Evolutionary conservation across 2,797 vertebrate species (phyloP), one percentile per base, ranked within the genome.

Genomic region (Myotis findleyi): DNA sequence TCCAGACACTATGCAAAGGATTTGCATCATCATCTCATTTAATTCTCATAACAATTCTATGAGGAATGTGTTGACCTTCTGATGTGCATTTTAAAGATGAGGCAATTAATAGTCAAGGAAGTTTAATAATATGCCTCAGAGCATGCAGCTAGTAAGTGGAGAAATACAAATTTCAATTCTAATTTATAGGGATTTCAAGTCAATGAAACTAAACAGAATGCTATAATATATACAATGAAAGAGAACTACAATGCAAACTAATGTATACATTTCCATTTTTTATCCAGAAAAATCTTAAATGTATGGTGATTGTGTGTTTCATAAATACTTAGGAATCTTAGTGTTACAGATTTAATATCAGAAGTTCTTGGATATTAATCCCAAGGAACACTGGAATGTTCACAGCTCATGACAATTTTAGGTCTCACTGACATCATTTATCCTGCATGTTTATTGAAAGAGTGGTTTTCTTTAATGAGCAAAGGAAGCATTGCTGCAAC

Each of bases 331-430:
- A 87, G 41, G 53, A 77, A 72, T 91, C 94, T 86, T 68, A 89
- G 47, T 81, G 44, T 44, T 27, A 88, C 9, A 57, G 36, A 69
- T 81, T 73, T 84, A 91, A 36, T 89, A 89, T 30, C 36, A 36
- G 18, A 89, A 47, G 91, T 18, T 94, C 89, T 95, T 41, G 38
- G 55, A 79, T 90, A 59, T 69, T 86, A 97, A 89, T 81, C 30
- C 55, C 66, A 17, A 89, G 14, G 41, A 72, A 7, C 62, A 68
- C n/a, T 23, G 64, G 57, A 90, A 79, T 0, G 0, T 94, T 95
- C 47, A 76, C 68, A 83, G 27, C 27, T 75, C 53, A 76, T 92
- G 75, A 86, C 75, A 93, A 75, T 95, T 88, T 95, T 41, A 96
- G 68, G 80, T n/a, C 83, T 93, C 79, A 57, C 38, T 91, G 89